Base-by-base conservation (phyloP, 2,113 vertebrate species). In the Scophthalmus maximus region DNA sequence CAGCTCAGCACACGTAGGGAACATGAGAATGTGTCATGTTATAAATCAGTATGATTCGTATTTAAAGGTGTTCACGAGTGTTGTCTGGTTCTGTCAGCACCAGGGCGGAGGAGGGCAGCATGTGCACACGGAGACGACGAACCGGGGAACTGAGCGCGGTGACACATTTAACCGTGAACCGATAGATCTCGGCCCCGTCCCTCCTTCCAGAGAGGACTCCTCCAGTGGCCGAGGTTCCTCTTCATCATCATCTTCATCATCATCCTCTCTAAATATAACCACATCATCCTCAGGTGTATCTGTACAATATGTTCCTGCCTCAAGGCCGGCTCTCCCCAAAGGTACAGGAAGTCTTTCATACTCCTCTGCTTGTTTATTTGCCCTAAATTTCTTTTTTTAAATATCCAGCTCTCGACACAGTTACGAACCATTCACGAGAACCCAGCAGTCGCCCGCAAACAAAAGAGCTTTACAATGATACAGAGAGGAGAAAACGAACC, bases 271-370 rank as follows among this genome's bases (percentile, higher is more conserved):
- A 58, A 88, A 56, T 12, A 62, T 60, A 70, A 82, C 84, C 25
- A 57, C 69, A 23, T 66, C 84, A 34, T 81, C 87, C 64, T 68
- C 90, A 14, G 59, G 70, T 63, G 84, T 49, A 20, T 73, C 90
- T 15, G 70, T 76, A 4, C 49, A 73, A 8, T 36, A 75, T 10
- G 70, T 82, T 3, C 83, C 92, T 26, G 51, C 58, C 10, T 60
- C 75, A 2, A 83, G 71, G 53, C 91, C 89, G 4, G 68, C 78
- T 20, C 91, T 90, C 40, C 93, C 94, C 42, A 91, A 92, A 93
- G 93, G 93, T 94, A 90, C 55, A 66, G 8, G 15, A 4, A 6
- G 7, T 70, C 20, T 18, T 1, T 15, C 38, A 11, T 0, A 50
- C 20, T 34, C 5, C 29, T 12, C 11, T 23, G 12, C 22, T 49